A percentile compares a stretch with the other conserved stretches of the same genome.
Evolutionary conservation across 2,888 invertebrate genomes (phyloP).

Genomic region (Aspidapion aeneum): DNA sequence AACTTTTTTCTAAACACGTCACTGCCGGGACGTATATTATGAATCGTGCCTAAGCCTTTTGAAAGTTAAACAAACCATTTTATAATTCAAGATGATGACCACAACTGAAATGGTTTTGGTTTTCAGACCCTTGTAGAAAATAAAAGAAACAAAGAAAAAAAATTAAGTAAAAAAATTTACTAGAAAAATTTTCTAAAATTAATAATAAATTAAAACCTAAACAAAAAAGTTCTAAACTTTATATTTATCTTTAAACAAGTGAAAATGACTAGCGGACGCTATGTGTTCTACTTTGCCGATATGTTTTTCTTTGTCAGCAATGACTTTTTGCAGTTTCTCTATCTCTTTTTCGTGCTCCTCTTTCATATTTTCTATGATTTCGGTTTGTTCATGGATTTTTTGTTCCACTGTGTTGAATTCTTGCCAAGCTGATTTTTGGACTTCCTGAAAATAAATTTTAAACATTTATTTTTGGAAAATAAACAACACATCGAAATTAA

Average conservation of each 20-base stretch:
- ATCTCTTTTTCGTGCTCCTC: conserved; percentile 50
- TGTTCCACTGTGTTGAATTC: conserved; percentile 52
- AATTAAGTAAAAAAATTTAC: background rate
- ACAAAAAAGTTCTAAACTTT: too few species aligned
- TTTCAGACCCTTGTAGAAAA: too few species aligned
- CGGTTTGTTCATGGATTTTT: conserved; percentile 50
- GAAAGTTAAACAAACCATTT: too few species aligned
- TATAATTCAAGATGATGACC: too few species aligned
- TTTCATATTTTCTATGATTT: conserved; percentile 49
- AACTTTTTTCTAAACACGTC: too few species aligned
- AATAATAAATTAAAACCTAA: too few species aligned
- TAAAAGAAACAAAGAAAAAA: background rate
- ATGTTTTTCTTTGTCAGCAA: conserved; percentile 48
- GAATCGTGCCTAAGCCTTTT: too few species aligned
- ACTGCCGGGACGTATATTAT: too few species aligned
- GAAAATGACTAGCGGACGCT: conserved; percentile 38
- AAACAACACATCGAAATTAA: too few species aligned
- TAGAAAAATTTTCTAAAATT: background rate
- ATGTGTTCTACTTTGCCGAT: conserved; percentile 26
- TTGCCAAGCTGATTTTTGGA: conserved; percentile 52
- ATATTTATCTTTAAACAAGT: conserved; percentile 43
- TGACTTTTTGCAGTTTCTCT: conserved; percentile 46
- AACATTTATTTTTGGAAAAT: too few species aligned
- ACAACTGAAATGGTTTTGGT: too few species aligned
- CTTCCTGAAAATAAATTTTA: conserved; percentile 48